A percentile compares a stretch with the other conserved stretches of the same genome.
Evolutionary conservation across 1,140 invertebrate genomes (phyloP).

Genomic region (Tribolium castaneum): DNA sequence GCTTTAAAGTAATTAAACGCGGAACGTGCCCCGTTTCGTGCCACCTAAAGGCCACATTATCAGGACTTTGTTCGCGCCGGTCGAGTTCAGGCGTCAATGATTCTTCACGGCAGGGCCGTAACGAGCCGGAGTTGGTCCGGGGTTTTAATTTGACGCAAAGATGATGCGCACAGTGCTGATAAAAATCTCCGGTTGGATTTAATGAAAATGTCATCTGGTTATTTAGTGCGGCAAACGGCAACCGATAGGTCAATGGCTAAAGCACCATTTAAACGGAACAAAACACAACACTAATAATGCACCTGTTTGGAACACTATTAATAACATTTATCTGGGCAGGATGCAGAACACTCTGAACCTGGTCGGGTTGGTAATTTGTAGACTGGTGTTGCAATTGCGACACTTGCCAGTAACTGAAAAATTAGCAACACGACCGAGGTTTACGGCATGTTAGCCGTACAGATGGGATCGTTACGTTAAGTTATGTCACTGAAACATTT

Average conservation of each 20-base stretch:
- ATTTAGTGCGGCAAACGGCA: background rate
- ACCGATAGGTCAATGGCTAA: slow-evolving; percentile 13
- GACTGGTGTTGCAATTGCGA: background rate
- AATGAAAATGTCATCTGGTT: slow-evolving; percentile 27
- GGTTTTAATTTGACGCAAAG: background rate
- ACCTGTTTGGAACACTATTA: slow-evolving; percentile 25
- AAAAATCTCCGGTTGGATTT: slow-evolving; percentile 5
- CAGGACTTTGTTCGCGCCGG: slow-evolving; percentile 21
- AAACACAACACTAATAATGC: slow-evolving; percentile 11
- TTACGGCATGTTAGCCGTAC: background rate
- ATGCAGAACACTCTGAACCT: slow-evolving; percentile 1
- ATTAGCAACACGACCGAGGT: background rate
- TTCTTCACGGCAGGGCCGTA: background rate
- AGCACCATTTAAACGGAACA: background rate
- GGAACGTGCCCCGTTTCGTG: slow-evolving; percentile 11
- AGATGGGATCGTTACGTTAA: background rate
- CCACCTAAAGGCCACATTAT: background rate
- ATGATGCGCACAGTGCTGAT: slow-evolving; percentile 1
- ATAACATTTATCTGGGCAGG: slow-evolving; percentile 23
- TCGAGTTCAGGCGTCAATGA: slow-evolving; percentile 8
- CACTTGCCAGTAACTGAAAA: background rate
- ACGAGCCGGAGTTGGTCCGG: background rate
- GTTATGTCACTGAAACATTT: background rate
- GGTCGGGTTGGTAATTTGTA: background rate
- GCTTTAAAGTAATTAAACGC: slow-evolving; percentile 14